Conservation (phyloP, 2,797 vertebrate genomes). For the Astyanax mexicanus region DNA sequence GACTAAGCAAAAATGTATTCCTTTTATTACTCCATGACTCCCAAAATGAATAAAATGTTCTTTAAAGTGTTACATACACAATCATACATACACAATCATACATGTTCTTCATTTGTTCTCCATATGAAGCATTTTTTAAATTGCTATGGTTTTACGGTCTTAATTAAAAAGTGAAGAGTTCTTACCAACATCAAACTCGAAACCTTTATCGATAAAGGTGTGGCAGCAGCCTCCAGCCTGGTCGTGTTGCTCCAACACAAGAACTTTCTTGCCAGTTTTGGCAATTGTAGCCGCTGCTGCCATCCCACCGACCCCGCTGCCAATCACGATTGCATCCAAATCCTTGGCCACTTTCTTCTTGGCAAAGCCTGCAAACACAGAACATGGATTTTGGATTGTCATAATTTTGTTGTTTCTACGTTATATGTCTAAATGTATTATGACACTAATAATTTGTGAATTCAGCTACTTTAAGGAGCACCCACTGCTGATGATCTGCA, state of each 20-base stretch:
- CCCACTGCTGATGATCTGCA: too few relatives aligned
- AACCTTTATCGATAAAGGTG: slow-evolving; percentile 83
- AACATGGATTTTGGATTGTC: background rate
- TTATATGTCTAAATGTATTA: too few relatives aligned
- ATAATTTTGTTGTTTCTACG: background rate
- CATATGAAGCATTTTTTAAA: too few relatives aligned
- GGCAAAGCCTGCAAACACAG: slow-evolving; percentile 72
- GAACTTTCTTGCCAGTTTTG: slow-evolving; percentile 81
- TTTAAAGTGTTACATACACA: too few relatives aligned
- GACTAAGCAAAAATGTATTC: too few relatives aligned
- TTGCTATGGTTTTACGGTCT: too few relatives aligned
- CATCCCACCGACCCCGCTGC: slow-evolving; percentile 84
- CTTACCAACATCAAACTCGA: slow-evolving; percentile 88
- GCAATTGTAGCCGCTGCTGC: slow-evolving; percentile 78
- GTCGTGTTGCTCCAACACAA: slow-evolving; percentile 86
- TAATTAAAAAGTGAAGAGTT: background rate
- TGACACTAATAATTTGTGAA: too few relatives aligned
- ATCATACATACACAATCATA: too few relatives aligned
- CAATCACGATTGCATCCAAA: slow-evolving; percentile 84
- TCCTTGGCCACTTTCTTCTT: slow-evolving; percentile 72
- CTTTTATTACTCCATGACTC: too few relatives aligned
- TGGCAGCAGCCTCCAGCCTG: slow-evolving; percentile 86
- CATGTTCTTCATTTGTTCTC: too few relatives aligned
- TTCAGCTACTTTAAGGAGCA: too few relatives aligned
- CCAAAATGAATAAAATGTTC: too few relatives aligned